Evolutionary conservation across 1,140 invertebrate species (phyloP).

Genomic region (Steinernema feltiae): DNA sequence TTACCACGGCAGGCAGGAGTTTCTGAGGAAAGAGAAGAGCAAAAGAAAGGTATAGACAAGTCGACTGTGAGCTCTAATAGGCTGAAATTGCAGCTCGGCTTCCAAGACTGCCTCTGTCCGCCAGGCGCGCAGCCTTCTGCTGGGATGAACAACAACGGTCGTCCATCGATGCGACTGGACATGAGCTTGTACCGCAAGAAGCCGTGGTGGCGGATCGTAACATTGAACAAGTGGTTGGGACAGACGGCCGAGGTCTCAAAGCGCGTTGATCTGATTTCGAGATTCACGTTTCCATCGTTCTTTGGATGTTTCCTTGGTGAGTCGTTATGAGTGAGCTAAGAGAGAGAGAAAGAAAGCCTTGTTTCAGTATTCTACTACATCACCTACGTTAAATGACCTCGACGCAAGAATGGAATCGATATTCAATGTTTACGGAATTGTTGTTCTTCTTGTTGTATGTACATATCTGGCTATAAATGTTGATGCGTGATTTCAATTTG

Average conservation of each 20-base stretch:
- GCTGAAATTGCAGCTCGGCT: neutral
- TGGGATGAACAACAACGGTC: constrained; percentile 24
- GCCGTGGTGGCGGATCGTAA: constrained; percentile 18
- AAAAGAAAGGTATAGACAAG: constrained; percentile 28
- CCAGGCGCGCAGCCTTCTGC: constrained; percentile 29
- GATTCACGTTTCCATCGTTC: constrained; percentile 43
- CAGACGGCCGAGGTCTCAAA: constrained; percentile 46
- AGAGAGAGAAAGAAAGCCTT: neutral
- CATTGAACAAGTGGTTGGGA: constrained; percentile 35
- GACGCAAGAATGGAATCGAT: neutral
- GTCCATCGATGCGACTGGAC: constrained; percentile 26
- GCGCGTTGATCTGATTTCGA: constrained; percentile 47
- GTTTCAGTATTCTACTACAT: constrained; percentile 42
- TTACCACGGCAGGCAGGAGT: constrained; percentile 85
- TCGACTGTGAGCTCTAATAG: neutral
- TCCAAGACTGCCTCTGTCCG: constrained; percentile 49
- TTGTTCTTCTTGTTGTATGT: neutral
- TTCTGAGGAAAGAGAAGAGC: constrained; percentile 43
- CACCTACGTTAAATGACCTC: constrained; percentile 28
- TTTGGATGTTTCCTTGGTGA: constrained; percentile 36
- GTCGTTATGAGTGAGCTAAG: neutral
- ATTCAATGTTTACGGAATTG: neutral
- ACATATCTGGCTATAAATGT: no score
- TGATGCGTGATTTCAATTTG: neutral
- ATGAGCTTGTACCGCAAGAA: constrained; percentile 26